Percentiles rank a stretch among this genome's conserved stretches.
These are phyloP conservation scores for Xylota sylvarum DNA, from an alignment of 2,888 invertebrate genomes.

Conservation along the genomic window DNA sequence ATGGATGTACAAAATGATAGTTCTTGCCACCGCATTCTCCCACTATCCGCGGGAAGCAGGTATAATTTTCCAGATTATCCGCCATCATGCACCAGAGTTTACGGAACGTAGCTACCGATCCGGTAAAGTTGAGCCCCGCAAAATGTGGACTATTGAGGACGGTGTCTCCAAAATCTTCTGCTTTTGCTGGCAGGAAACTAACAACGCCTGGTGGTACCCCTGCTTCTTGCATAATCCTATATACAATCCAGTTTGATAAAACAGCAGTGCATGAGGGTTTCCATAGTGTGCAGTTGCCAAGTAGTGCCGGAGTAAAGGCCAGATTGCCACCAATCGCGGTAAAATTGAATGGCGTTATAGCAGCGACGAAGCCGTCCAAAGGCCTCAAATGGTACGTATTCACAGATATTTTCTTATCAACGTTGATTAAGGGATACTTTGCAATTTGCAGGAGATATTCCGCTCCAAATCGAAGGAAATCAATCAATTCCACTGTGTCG, in stretches of 20 bases:
- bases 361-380: constrained; percentile 98
- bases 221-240: constrained; percentile 96
- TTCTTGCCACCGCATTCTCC: constrained; percentile 99
- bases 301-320: constrained; percentile 93
- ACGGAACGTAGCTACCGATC: constrained; percentile 96
- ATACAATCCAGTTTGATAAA: constrained; percentile 96
- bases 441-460: constrained; percentile 88
- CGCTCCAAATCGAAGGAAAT: constrained; percentile 91
- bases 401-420: constrained; percentile 88
- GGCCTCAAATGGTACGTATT: constrained; percentile 95
- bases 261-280: constrained; percentile 99
- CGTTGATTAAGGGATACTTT: constrained; percentile 89
- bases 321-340: constrained; percentile 99
- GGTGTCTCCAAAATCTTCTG: constrained; percentile 95
- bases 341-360: constrained; percentile 99
- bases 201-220: constrained; percentile 98
- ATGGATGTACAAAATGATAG: constrained; percentile 97
- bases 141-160: constrained; percentile 93
- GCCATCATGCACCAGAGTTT: constrained; percentile 96
- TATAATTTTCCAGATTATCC: constrained; percentile 91
- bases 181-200: constrained; percentile 97
- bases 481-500: constrained; percentile 97
- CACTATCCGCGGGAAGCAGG: constrained; percentile 95
- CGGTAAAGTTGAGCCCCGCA: constrained; percentile 98
- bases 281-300: constrained; percentile 98